These are phyloP conservation scores for Rapana venosa DNA, from an alignment of 2,888 invertebrate species.

Conservation along the genomic window DNA sequence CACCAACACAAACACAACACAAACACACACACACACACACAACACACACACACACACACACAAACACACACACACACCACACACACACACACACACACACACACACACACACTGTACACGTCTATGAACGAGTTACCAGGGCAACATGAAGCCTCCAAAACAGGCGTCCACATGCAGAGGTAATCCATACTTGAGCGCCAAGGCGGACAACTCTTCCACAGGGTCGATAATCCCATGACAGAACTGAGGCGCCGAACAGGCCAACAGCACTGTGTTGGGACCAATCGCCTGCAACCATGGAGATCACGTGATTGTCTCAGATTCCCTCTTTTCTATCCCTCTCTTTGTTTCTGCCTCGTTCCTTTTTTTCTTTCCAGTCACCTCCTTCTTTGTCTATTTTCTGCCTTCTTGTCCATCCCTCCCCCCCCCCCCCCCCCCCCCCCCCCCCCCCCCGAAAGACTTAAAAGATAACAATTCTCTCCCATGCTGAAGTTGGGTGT, in stretches of 20 bases:
- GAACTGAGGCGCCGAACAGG: slow-evolving; percentile 75
- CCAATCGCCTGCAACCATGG: slow-evolving; percentile 69
- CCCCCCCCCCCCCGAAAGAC: too few relatives aligned
- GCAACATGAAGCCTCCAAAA: slow-evolving; percentile 77
- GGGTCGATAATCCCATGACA: slow-evolving; percentile 76
- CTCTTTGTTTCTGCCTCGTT: too few relatives aligned
- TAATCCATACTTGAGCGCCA: slow-evolving; percentile 66
- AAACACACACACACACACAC: neutral
- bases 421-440: too few relatives aligned
- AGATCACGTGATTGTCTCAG: slow-evolving; percentile 2
- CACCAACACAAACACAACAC: too few relatives aligned
- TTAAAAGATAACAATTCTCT: too few relatives aligned
- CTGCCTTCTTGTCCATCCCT: too few relatives aligned
- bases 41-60: neutral
- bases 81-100: neutral
- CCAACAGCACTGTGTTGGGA: slow-evolving; percentile 71
- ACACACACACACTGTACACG: too few relatives aligned
- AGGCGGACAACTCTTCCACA: slow-evolving; percentile 68
- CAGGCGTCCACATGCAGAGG: slow-evolving; percentile 76
- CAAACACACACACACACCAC: slow-evolving; percentile 5
- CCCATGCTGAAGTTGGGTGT: too few relatives aligned
- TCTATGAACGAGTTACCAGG: slow-evolving; percentile 65
- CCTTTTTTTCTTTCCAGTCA: too few relatives aligned
- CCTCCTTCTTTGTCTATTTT: too few relatives aligned
- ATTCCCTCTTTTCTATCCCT: neutral